Evolutionary conservation across 2,888 invertebrate genomes (phyloP).

Genomic region (Coremacera marginata): DNA sequence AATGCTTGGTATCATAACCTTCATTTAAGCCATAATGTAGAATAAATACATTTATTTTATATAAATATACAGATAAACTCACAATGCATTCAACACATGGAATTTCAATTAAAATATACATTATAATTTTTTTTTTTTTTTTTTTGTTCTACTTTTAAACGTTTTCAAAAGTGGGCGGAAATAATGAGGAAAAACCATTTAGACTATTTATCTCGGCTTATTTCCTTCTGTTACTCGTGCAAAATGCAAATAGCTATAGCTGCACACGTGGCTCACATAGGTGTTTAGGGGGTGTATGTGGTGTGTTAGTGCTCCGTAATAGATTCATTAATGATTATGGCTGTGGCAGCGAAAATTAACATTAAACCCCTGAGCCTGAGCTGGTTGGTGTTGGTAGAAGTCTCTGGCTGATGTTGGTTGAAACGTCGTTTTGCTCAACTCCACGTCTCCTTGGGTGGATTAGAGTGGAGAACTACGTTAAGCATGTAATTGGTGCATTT

Average conservation of each 20-base stretch:
- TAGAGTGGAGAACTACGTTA: neutral
- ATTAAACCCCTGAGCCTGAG: neutral
- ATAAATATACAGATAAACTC: no score
- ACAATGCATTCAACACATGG: no score
- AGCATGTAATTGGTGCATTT: neutral
- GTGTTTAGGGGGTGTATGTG: neutral
- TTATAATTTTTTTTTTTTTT: no score
- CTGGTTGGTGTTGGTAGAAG: neutral
- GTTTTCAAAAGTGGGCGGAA: neutral
- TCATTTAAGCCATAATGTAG: no score
- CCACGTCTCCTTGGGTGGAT: neutral
- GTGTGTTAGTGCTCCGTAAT: slow-evolving; percentile 9
- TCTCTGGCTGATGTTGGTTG: slow-evolving; percentile 8
- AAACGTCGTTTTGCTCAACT: neutral
- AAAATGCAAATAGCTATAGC: neutral
- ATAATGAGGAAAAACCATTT: slow-evolving; percentile 15
- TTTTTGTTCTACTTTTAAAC: neutral
- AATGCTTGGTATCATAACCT: no score
- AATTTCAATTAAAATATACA: no score
- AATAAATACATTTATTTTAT: no score
- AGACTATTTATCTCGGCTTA: slow-evolving; percentile 15
- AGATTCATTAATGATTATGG: slow-evolving; percentile 34
- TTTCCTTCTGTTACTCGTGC: neutral
- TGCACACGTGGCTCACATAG: neutral
- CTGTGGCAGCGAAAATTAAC: slow-evolving; percentile 21